Percentiles rank a stretch among this genome's conserved stretches.
Conservation (phyloP, 2,888 invertebrate genomes). For the Diarsia rubi region DNA sequence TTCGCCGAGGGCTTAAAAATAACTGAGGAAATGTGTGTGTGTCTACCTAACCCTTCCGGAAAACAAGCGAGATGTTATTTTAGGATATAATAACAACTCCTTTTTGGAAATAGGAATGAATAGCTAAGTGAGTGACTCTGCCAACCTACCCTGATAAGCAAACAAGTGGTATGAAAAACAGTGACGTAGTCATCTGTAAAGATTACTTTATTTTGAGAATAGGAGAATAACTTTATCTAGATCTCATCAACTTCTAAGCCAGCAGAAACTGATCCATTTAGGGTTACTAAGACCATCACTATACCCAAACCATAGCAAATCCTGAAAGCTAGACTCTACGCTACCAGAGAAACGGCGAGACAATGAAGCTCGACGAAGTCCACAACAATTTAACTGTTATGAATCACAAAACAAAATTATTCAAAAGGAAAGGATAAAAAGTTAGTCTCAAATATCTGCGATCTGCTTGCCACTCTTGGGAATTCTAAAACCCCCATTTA, state of each 20-base stretch:
- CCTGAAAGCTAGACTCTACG: no score
- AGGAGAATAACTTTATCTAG: not conserved
- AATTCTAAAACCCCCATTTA: not conserved
- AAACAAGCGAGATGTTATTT: not conserved
- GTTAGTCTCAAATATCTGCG: no score
- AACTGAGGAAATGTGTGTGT: not conserved
- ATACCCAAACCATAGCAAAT: no score
- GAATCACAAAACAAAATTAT: no score
- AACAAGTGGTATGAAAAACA: not conserved
- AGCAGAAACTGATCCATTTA: not conserved
- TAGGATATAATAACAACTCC: conserved; percentile 1
- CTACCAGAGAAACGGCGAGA: no score
- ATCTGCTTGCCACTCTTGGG: not conserved
- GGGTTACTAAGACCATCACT: no score
- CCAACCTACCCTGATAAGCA: not conserved
- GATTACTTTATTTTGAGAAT: not conserved
- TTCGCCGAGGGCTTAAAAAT: not conserved
- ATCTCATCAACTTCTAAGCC: not conserved
- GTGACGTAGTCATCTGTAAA: not conserved
- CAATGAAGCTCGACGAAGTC: no score
- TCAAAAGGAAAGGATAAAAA: no score
- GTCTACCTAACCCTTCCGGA: conserved; percentile 4
- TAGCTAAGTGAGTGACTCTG: not conserved
- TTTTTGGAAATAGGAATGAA: conserved; percentile 1
- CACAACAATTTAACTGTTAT: no score